These are phyloP conservation scores for Dendrolimus pini DNA, from an alignment of 2,888 invertebrate genomes.

Conservation along the genomic window DNA sequence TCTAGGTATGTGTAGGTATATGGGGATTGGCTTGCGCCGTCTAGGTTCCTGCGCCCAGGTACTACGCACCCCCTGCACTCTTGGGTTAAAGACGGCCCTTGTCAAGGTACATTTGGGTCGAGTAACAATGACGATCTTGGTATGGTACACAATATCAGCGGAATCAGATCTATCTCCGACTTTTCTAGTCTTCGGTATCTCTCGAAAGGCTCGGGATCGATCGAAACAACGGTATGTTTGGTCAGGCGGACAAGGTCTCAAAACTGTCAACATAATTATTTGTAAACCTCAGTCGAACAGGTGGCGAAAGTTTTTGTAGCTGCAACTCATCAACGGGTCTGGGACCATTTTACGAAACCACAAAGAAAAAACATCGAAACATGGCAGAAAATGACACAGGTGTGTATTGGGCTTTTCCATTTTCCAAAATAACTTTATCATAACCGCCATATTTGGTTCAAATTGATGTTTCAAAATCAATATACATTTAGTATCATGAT, in stretches of 20 bases:
- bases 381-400: constrained; percentile 98
- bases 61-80: too few relatives aligned
- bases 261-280: constrained; percentile 58
- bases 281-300: constrained; percentile 93
- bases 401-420: constrained; percentile 45
- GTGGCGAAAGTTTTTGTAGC: constrained; percentile 98
- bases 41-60: too few relatives aligned
- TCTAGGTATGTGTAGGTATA: too few relatives aligned
- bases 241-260: constrained; percentile 32
- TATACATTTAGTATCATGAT: too few relatives aligned
- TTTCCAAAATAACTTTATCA: constrained; percentile 8
- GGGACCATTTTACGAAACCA: constrained; percentile 99
- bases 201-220: constrained; percentile 7
- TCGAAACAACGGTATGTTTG: constrained; percentile 54
- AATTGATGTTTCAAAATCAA: too few relatives aligned
- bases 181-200: neutral
- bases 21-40: too few relatives aligned
- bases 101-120: too few relatives aligned
- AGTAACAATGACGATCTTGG: neutral
- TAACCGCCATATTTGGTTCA: too few relatives aligned
- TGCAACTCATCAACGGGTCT: constrained; percentile 97
- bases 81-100: too few relatives aligned
- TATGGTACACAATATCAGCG: neutral
- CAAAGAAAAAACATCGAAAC: constrained; percentile 99
- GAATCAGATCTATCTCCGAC: neutral